Evolutionary conservation across 2,797 vertebrate species (phyloP).

Genomic region (Monodelphis domestica): DNA sequence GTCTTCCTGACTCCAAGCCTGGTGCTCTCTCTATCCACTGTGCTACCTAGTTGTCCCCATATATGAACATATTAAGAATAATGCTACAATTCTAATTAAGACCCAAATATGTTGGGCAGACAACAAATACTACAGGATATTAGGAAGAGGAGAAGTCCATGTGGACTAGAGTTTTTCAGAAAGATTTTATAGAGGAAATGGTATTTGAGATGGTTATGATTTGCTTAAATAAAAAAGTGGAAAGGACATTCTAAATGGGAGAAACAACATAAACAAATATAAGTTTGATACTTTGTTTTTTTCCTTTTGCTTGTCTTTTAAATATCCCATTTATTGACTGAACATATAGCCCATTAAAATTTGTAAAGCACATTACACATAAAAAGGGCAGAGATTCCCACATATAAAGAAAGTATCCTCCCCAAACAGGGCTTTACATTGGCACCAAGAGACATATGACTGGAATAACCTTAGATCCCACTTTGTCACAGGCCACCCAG

Average conservation of each 20-base stretch:
- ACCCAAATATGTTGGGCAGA: background rate
- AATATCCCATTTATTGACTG: slow-evolving; percentile 22
- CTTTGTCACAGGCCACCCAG: too few species aligned
- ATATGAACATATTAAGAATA: background rate
- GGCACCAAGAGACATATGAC: background rate
- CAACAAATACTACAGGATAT: background rate
- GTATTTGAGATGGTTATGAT: background rate
- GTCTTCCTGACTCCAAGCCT: too few species aligned
- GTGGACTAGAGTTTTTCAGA: background rate
- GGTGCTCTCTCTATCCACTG: too few species aligned
- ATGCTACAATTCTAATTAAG: background rate
- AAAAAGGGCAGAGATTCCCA: background rate
- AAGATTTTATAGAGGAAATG: background rate
- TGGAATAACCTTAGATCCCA: background rate
- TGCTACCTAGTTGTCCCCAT: too few species aligned
- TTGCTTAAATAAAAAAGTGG: background rate
- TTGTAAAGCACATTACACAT: background rate
- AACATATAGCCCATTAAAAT: background rate
- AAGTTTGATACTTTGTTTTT: background rate
- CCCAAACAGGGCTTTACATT: background rate
- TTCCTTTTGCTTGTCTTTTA: background rate
- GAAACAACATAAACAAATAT: background rate
- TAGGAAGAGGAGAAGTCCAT: background rate
- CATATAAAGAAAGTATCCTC: background rate
- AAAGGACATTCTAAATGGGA: background rate